Base-by-base conservation (phyloP, 2,888 invertebrate genomes). In the Rhodophaea formosa region DNA sequence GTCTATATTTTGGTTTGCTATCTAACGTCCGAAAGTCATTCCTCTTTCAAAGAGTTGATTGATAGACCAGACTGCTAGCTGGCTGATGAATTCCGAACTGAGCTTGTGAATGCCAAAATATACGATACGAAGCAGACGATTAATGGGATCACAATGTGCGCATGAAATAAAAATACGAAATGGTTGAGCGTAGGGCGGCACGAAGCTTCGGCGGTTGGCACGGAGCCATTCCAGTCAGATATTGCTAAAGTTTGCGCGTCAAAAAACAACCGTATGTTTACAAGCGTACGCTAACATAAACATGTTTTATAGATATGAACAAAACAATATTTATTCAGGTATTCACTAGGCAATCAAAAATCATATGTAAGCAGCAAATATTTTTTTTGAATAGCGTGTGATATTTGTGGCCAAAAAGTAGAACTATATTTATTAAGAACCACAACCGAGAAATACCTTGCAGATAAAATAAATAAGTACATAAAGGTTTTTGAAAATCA, bases 81-180 rank as follows among this genome's bases (percentile, higher is more conserved):
- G 44, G 45, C 30, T 32, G 44, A 44, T 55, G 35, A 55, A 55
- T 55, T 55, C 32, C n/a, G 17, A 45, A 54, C 45, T 16, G 54
- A 32, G 29, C 16, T 45, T 54, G 16, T 29, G 45, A 56, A 44
- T 35, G 64, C 62, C 45, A 55, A 45, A 55, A 55, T 45, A 35
- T 45, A 32, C 54, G 32, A 55, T 30, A 44, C 54, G 17, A 63
- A 63, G 67, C 62, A 63, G 71, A 72, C 74, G 76, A 82, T 82
- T 79, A 80, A 82, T 74, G 74, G 79, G 75, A 79, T 75, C 76
- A 79, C 77, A 79, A 76, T 78, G 77, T 77, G 74, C 75, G 73
- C 75, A 75, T 77, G 70, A 81, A 83, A 83, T 80, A 84, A 84
- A 86, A 84, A 85, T 80, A 82, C 79, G 72, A 74, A 71, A 68